Percentiles rank a stretch among this genome's conserved stretches.
Evolutionary conservation across 2,888 invertebrate species (phyloP).

Genomic region (Falcaria lacertinaria): DNA sequence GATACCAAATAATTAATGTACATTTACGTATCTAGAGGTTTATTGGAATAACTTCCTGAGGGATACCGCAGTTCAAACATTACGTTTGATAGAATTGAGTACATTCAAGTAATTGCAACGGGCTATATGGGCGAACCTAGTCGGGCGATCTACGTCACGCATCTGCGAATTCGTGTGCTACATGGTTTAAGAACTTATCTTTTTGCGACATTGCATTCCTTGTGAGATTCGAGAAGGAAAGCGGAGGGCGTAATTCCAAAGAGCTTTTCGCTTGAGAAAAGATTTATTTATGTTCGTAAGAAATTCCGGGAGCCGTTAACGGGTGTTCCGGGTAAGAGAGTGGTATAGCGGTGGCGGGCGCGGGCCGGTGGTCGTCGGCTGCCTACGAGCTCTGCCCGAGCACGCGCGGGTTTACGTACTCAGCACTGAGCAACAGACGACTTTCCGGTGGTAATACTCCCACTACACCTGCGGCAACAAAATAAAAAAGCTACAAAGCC

Average conservation of each 20-base stretch:
- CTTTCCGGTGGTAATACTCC: constrained; percentile 82
- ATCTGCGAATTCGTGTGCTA: constrained; percentile 66
- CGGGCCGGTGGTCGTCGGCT: constrained; percentile 30
- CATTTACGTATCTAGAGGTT: constrained; percentile 48
- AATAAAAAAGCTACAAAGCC: constrained; percentile 76
- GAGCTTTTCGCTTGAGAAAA: constrained; percentile 65
- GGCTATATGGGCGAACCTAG: constrained; percentile 78
- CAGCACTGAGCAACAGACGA: constrained; percentile 81
- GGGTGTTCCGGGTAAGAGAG: constrained; percentile 59
- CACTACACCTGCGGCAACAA: constrained; percentile 81
- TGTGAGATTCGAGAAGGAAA: constrained; percentile 49
- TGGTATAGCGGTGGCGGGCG: constrained; percentile 44
- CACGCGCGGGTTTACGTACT: constrained; percentile 78
- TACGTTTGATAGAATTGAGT: constrained; percentile 39
- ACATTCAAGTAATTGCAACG: constrained; percentile 53
- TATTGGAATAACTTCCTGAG: constrained; percentile 75
- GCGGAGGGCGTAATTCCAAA: constrained; percentile 65
- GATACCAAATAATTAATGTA: constrained; percentile 44
- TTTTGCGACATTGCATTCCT: constrained; percentile 76
- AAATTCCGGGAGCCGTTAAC: constrained; percentile 68
- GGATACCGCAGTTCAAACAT: constrained; percentile 63
- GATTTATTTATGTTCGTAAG: constrained; percentile 70
- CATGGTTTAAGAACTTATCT: constrained; percentile 39
- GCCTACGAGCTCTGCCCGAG: constrained; percentile 75
- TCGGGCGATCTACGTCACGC: constrained; percentile 66